These are phyloP conservation scores for Pocota personata DNA, from an alignment of 2,888 invertebrate genomes.

Conservation along the genomic window DNA sequence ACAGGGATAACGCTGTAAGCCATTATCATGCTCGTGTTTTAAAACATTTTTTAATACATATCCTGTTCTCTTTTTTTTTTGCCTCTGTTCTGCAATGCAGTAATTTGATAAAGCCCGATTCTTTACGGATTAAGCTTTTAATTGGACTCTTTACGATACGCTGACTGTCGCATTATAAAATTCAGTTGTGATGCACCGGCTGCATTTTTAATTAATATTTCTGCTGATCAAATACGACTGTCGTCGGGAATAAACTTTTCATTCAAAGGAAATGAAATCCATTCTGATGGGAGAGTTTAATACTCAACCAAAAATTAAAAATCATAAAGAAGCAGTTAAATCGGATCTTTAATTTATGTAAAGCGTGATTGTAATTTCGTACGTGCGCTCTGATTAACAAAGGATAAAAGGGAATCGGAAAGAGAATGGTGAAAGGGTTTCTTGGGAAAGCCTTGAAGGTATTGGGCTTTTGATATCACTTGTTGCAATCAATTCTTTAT, in stretches of 20 bases:
- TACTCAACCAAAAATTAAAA: neutral
- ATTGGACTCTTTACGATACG: constrained; percentile 42
- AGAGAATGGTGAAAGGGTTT: no score
- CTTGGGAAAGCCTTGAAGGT: no score
- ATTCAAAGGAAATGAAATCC: neutral
- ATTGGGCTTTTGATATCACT: no score
- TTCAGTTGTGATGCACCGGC: neutral
- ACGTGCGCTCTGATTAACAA: no score
- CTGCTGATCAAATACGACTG: neutral
- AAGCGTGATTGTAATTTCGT: neutral
- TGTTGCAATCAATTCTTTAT: no score
- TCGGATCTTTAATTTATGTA: neutral
- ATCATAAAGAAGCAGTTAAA: neutral
- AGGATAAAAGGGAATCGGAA: no score
- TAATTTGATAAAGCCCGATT: constrained; percentile 41
- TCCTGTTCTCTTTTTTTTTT: constrained; percentile 15
- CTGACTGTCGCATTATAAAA: constrained; percentile 41
- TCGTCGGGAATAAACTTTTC: neutral
- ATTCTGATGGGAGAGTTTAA: neutral
- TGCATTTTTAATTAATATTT: constrained; percentile 48
- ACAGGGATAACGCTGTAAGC: constrained; percentile 44
- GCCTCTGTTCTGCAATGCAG: constrained; percentile 51
- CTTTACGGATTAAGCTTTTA: constrained; percentile 61
- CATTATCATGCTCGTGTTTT: constrained; percentile 31
- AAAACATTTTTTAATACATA: constrained; percentile 45